Evolutionary conservation across 2,888 invertebrate species (phyloP).

Genomic region (Andrena bicolor): DNA sequence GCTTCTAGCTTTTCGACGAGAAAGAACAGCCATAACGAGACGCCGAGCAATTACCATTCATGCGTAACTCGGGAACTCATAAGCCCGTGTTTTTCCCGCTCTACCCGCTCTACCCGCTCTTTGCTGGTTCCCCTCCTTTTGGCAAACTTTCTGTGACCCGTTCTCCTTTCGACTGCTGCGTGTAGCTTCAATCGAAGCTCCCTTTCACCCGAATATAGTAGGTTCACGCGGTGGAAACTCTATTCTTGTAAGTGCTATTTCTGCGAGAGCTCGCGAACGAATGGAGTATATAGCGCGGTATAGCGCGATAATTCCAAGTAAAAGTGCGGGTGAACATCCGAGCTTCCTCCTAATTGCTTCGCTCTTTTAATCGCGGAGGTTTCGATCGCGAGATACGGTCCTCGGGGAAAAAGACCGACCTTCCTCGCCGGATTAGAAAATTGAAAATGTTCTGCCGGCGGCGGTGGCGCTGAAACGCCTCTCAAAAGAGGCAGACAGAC

Average conservation of each 20-base stretch:
- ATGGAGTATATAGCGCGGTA: background rate
- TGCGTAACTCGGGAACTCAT: conserved; percentile 27
- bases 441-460: conserved; percentile 7
- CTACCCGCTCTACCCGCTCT: conserved; percentile 12
- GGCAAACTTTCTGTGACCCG: conserved; percentile 4
- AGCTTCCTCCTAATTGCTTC: conserved; percentile 9
- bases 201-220: background rate
- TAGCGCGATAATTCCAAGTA: background rate
- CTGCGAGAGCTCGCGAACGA: no score
- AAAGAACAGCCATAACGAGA: conserved; percentile 34
- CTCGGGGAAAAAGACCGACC: background rate
- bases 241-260: background rate
- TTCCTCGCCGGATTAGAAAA: conserved; percentile 4
- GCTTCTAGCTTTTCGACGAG: conserved; percentile 22
- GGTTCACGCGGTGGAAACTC: background rate
- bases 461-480: background rate
- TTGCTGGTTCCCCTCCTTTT: background rate
- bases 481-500: background rate
- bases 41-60: conserved; percentile 48
- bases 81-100: conserved; percentile 28
- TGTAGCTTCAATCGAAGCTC: conserved; percentile 2
- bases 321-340: background rate
- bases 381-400: background rate
- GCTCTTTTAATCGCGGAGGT: background rate
- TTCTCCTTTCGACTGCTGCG: background rate